Conservation (phyloP, 2,888 invertebrate species). For the Monopis laevigella region DNA sequence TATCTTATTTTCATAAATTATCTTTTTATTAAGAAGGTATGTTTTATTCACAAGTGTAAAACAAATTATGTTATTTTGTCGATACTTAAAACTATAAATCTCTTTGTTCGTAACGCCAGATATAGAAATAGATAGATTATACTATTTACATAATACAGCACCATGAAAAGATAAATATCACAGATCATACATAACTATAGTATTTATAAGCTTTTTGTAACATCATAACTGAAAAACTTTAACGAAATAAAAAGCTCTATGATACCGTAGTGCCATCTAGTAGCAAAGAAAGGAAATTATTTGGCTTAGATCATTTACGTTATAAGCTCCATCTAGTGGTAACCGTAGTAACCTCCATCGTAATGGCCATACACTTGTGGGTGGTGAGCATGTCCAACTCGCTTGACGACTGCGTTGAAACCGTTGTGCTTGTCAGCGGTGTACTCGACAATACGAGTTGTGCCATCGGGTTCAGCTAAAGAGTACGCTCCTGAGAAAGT, state of each 20-base stretch:
- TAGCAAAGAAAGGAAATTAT: constrained; percentile 20
- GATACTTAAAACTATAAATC: too few relatives aligned
- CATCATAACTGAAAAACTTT: too few relatives aligned
- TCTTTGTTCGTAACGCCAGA: neutral
- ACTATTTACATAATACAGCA: constrained; percentile 1
- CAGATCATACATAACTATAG: neutral
- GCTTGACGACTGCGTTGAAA: constrained; percentile 61
- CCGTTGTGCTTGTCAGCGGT: constrained; percentile 60
- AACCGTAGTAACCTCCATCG: constrained; percentile 36
- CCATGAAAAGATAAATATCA: constrained; percentile 4
- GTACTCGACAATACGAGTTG: constrained; percentile 60
- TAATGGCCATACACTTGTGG: constrained; percentile 47
- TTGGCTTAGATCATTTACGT: constrained; percentile 10
- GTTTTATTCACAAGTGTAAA: too few relatives aligned
- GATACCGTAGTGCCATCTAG: constrained; percentile 37
- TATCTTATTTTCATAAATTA: constrained; percentile 3
- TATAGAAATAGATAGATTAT: too few relatives aligned
- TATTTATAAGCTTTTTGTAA: too few relatives aligned
- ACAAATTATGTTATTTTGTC: too few relatives aligned
- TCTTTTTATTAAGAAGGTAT: too few relatives aligned
- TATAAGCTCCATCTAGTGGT: constrained; percentile 46
- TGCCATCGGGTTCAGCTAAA: constrained; percentile 58
- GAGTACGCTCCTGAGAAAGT: constrained; percentile 51
- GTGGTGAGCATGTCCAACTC: constrained; percentile 54
- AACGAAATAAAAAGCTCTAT: too few relatives aligned